Evolutionary conservation across 2,888 invertebrate species (phyloP), one percentile per base, ranked within the genome.

Genomic region (Noctua pronuba): DNA sequence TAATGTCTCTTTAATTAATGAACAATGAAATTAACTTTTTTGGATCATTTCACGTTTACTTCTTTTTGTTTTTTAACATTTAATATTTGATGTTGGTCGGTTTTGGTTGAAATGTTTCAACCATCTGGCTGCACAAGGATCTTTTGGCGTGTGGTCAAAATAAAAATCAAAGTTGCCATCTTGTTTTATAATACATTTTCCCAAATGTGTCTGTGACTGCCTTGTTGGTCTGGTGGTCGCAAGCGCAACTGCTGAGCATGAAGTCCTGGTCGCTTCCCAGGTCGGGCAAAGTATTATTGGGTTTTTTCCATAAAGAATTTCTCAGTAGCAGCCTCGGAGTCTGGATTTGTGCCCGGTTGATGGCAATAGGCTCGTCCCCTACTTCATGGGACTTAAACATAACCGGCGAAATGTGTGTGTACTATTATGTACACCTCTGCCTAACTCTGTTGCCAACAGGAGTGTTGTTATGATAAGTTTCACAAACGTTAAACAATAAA

Each of bases 1-100:
- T 88, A 88, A 79, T 88, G 78, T 70, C 69, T 64, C 78, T 75
- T 78, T 86, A 83, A 85, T 85, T 83, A 84, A 81, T 77, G 62
- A 52, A 83, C 83, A 86, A 79, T 79, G 49, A 78, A 87, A 83
- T 86, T 80, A 79, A 77, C 72, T 83, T 77, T 74, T 69, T 69
- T 83, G 75, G 65, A 75, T 78, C 74, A 82, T 85, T 88, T 85
- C 55, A 79, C 41, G 28, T 79, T 74, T 55, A 58, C 24, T 60
- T 41, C 64, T 80, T 72, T 66, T 41, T 66, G 41, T 7, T 55
- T 67, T 80, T 82, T 60, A 60, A 60, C 18, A 60, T 62, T 62
- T 62, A 62, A 69, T 81, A 69, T 68, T 71, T 58, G 49, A 60
- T 16, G 24, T 69, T 41, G n/a, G 16, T 67, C 13, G 60, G 8